Conservation (phyloP, 30 jellyfish, hydroid and myxozoan genomes). For the Cassiopea andromeda region DNA sequence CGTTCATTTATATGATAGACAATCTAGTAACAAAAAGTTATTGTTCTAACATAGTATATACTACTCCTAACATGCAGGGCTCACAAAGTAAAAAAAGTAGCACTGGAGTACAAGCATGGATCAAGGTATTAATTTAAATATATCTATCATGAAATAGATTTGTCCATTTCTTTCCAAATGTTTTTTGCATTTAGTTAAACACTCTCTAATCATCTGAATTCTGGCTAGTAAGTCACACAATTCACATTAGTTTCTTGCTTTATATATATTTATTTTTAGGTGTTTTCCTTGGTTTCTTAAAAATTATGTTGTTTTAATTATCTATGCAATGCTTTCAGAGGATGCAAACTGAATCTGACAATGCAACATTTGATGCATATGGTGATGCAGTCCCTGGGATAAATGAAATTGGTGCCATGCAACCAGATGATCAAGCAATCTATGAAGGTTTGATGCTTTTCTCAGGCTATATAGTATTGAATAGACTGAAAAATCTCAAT, state of each 20-base stretch:
- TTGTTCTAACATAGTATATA: neutral
- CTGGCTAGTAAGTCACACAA: neutral
- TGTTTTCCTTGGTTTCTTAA: neutral
- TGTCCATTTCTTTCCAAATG: neutral
- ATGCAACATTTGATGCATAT: conserved; percentile 76
- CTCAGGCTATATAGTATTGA: neutral
- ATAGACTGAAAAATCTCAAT: no score
- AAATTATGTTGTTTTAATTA: neutral
- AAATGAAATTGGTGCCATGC: conserved; percentile 34
- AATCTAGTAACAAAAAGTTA: no score
- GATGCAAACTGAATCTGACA: conserved; percentile 82
- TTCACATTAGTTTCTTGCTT: no score
- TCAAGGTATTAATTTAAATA: conserved; percentile 26
- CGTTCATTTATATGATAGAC: no score
- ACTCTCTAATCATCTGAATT: neutral
- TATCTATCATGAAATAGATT: neutral
- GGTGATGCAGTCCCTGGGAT: conserved; percentile 66
- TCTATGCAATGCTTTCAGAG: conserved; percentile 33
- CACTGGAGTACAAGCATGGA: conserved; percentile 73
- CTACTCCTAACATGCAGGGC: neutral
- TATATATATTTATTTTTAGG: no score
- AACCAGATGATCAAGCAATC: conserved; percentile 60
- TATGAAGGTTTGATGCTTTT: conserved; percentile 35
- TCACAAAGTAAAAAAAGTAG: conserved; percentile 2
- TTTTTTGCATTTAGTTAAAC: no score